Percentiles rank a stretch among this genome's conserved stretches.
Conservation (phyloP, 2,113 vertebrate genomes). For the Panthera tigris region DNA sequence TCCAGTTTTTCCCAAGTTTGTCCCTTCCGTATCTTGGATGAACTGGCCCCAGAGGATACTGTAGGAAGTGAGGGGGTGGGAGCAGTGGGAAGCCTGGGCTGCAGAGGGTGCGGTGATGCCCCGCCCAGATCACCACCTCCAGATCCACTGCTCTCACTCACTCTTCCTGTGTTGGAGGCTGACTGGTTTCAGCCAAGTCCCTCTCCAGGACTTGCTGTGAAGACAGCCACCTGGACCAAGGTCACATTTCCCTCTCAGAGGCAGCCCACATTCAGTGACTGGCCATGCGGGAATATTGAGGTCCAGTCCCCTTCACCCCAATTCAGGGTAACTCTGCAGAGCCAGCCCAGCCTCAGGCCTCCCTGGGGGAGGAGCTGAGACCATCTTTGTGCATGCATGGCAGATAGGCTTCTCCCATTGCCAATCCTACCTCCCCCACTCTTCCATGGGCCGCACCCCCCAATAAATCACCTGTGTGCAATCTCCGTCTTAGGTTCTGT, state of each 20-base stretch:
- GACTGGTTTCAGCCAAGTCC: background rate
- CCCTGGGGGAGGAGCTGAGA: background rate
- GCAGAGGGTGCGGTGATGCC: background rate
- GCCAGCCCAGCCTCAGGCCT: background rate
- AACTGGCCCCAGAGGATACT: background rate
- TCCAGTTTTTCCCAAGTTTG: background rate
- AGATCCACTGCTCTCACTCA: background rate
- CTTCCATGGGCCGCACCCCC: background rate
- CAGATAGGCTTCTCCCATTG: background rate
- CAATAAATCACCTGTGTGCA: background rate
- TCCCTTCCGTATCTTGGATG: background rate
- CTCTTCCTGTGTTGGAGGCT: background rate
- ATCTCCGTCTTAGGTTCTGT: background rate
- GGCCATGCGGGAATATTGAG: background rate
- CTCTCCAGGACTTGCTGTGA: background rate
- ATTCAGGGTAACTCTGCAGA: background rate
- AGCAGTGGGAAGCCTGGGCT: too few species aligned
- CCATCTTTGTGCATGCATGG: too few species aligned
- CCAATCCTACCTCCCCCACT: background rate
- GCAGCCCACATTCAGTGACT: background rate
- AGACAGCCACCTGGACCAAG: background rate
- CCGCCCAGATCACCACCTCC: background rate
- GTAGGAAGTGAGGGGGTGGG: background rate
- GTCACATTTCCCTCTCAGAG: background rate
- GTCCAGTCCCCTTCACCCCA: background rate